Conservation (phyloP, 2,113 vertebrate species). For the Malurus cyaneus region DNA sequence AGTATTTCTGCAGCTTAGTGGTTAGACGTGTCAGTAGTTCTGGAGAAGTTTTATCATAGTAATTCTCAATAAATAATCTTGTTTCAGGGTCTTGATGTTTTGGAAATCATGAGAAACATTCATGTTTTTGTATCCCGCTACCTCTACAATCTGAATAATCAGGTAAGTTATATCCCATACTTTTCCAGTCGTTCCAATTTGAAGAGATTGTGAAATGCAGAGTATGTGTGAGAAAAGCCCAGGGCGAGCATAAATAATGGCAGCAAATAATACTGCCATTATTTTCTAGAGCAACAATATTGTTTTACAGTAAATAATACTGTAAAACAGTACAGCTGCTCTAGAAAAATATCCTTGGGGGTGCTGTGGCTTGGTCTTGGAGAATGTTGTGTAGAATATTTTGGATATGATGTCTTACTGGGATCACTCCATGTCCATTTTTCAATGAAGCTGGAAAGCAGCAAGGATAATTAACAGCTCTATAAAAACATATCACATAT, state of each 20-base stretch:
- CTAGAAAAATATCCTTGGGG: background rate
- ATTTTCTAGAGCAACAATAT: too few relatives aligned
- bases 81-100: conserved; percentile 91
- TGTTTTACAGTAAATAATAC: too few relatives aligned
- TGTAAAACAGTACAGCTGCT: background rate
- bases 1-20: background rate
- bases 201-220: background rate
- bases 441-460: background rate
- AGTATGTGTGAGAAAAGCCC: fast-evolving
- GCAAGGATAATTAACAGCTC: background rate
- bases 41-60: background rate
- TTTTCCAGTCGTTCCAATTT: background rate
- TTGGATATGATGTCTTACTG: background rate
- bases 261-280: too few relatives aligned
- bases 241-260: background rate
- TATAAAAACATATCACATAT: background rate
- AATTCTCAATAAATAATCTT: conserved; percentile 20
- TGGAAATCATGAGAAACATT: conserved; percentile 99
- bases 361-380: background rate
- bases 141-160: conserved; percentile 99
- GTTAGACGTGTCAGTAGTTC: background rate
- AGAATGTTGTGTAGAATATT: background rate
- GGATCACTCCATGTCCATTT: background rate
- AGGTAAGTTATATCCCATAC: conserved; percentile 71
- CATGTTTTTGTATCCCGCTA: conserved; percentile 98